Base-by-base conservation (phyloP, 1,140 invertebrate species). In the Meloidogyne floridensis region DNA sequence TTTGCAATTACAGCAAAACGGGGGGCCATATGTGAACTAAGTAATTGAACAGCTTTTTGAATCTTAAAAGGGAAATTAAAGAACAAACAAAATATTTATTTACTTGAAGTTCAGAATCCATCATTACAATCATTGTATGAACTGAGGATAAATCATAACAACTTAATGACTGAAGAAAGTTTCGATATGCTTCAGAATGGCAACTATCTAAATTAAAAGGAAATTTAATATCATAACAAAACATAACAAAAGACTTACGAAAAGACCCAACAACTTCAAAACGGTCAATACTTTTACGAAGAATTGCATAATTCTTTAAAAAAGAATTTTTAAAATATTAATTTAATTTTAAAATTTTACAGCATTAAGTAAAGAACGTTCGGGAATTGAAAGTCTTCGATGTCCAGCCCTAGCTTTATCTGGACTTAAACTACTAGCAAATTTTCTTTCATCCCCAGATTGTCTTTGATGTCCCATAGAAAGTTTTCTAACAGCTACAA, bases 281-380 rank as follows among this genome's bases (percentile, higher is more conserved):
- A 42, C 84, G 47, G 20, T 85, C 86, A 59, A 83, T 74, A 59
- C 74, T 84, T 69, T 85, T 85, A 6, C 84, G 84, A 42, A 85
- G 75, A 51, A 85, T 85, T 11, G 84, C 84, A 69, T 85, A 85
- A 76, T 85, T 87, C 86, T 84, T 70, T 70, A 84, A 84, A 59
- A 7, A 43, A 10, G 1, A 42, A 54, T 42, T n/a, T 13, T 79
- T 11, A 32, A 69, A 53, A n/a, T n/a, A 18, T 70, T 32, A 59
- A 70, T 13, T 70, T 59, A 76, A n/a, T 77, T 65, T 56, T 0
- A 51, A 43, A 32, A 56, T 70, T 53, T 56, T 72, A 84, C 83
- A 20, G 84, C 84, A 51, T 77, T 85, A 65, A 80, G 72, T 9
- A 85, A 65, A 18, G 84, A 84, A 43, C 78, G 18, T 77, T 85